Base-by-base conservation (phyloP, 2,888 invertebrate species). In the Diaprepes abbreviatus region DNA sequence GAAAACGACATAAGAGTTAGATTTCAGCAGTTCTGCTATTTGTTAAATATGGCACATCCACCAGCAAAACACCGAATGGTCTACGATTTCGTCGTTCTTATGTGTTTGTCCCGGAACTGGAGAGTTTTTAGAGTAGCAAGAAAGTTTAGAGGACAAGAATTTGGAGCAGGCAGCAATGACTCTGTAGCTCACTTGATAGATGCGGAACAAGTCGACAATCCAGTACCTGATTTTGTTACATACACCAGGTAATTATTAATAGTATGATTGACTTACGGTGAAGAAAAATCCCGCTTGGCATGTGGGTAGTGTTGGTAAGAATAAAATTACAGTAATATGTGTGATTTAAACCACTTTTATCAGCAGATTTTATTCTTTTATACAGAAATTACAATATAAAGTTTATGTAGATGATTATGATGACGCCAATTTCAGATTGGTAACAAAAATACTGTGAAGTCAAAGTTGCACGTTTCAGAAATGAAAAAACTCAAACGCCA, bases 201-300 rank as follows among this genome's bases (percentile, higher is more conserved):
- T 33, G 43, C 36, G 5, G 19, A 36, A 1, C 36, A 52, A 9
- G 33, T 50, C 6, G 33, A 66, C 0, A 73, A 73, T 55, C 72
- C 72, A 5, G 70, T 73, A 9, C 72, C 72, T 3, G 72, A 73
- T 64, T 73, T 67, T 55, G 33, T 73, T 1, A 66, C 59, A 5
- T 58, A 64, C n/a, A 35, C 66, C 7, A 60, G 68, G 72, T 72
- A 62, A 50, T 2, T 59, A 19, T 43, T 10, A 3, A 14, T n/a
- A n/a, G n/a, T n/a, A n/a, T n/a, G n/a, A n/a, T n/a, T n/a, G n/a
- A n/a, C n/a, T n/a, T n/a, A n/a, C n/a, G n/a, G n/a, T n/a, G n/a
- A n/a, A n/a, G n/a, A n/a, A n/a, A n/a, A n/a, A n/a, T n/a, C n/a
- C n/a, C n/a, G n/a, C n/a, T n/a, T n/a, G n/a, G n/a, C n/a, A n/a